Evolutionary conservation across 2,888 invertebrate genomes (phyloP), one percentile per base, ranked within the genome.

Genomic region (Eupsilia transversa): DNA sequence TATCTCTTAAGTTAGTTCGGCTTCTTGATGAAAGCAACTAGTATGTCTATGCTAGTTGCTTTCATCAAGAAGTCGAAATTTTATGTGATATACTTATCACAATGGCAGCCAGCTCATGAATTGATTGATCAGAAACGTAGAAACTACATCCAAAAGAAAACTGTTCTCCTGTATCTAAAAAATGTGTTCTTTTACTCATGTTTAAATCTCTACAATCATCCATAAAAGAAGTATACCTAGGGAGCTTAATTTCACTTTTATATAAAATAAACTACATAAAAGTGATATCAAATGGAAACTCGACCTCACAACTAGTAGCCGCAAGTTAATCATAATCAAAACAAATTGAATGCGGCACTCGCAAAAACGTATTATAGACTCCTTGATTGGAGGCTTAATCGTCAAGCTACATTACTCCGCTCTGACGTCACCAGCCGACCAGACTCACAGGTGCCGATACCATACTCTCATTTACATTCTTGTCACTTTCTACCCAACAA

Each of bases 401-500:
- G 77, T 84, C 82, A 74, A 77, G 83, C 83, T 82, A 91, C 90
- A 92, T 91, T 92, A 90, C 89, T 89, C 77, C 72, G 68, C 33
- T 83, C 84, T 95, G 93, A 94, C 94, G 94, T 95, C 95, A 95
- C 74, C 89, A 77, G 68, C 88, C 57, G 88, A 89, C 93, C 93
- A 96, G 96, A 96, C 95, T 89, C 89, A 88, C 95, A 94, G 96
- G 96, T 95, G 96, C 95, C 95, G 89, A 89, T 89, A 87, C 86
- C 83, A 90, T 83, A 86, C 84, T 87, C 90, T 93, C 91, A 94
- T 94, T 94, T 94, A 91, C 91, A 94, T 94, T 92, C 92, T 91
- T 89, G 90, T 88, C 86, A 83, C 87, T 84, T 84, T 77, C 78
- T 59, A 77, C 30, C 57, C 20, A 41, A 70, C 82, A 87, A 74